phyloP scores from a whole-genome alignment of 2,113 vertebrate genomes.

The Thermophis baileyi region DNA sequence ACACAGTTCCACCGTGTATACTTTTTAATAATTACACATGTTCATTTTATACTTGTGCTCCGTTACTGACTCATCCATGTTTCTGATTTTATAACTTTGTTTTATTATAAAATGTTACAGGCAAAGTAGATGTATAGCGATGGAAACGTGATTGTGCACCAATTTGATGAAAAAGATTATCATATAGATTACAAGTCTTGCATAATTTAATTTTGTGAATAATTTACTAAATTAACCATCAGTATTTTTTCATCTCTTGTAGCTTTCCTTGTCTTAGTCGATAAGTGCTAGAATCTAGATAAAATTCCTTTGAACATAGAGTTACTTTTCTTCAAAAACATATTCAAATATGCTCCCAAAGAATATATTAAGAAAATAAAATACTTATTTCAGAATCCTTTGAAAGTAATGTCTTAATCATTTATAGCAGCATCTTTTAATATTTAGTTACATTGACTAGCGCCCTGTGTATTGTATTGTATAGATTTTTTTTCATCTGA shows the following conservation, averaged over 20 bases:
- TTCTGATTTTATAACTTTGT: not conserved
- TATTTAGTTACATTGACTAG: not conserved
- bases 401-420: not conserved
- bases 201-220: not conserved
- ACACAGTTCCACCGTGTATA: slow-evolving; percentile 6
- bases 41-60: slow-evolving; percentile 10
- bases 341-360: not conserved
- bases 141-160: not conserved
- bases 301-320: not conserved
- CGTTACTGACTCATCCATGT: not conserved
- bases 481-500: not conserved
- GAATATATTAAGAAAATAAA: not conserved
- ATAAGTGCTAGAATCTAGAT: not conserved
- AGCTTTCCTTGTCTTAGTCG: not conserved
- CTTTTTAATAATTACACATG: slow-evolving; percentile 11
- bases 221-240: not conserved
- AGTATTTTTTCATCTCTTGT: slow-evolving; percentile 1
- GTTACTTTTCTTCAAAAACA: not conserved
- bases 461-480: not conserved
- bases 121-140: not conserved
- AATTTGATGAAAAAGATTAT: not conserved
- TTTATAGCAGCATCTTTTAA: not conserved
- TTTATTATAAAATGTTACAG: slow-evolving; percentile 2
- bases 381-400: not conserved
- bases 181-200: not conserved